Evolutionary conservation across 2,797 vertebrate genomes (phyloP).

Genomic region (Oophaga sylvatica): DNA sequence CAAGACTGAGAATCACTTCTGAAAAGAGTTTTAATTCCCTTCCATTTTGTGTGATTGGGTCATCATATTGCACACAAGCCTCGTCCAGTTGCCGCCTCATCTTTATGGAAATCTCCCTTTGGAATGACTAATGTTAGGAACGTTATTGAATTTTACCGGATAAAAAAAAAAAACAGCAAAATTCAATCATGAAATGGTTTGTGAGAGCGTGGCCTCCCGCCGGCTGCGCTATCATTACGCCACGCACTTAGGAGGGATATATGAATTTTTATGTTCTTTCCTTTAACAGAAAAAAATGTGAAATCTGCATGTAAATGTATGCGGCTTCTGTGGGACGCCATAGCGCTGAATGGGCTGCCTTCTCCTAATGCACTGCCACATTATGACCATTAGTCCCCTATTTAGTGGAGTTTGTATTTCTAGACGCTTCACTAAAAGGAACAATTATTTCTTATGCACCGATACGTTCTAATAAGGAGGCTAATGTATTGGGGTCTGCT

Average conservation of each 20-base stretch:
- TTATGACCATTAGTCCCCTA: conserved; percentile 68
- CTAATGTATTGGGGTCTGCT: neutral
- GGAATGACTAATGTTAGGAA: conserved; percentile 14
- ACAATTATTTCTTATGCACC: conserved; percentile 66
- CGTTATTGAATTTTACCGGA: conserved; percentile 21
- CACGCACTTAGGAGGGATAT: neutral
- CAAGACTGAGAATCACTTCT: neutral
- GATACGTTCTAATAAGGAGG: conserved; percentile 51
- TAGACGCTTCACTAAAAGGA: conserved; percentile 61
- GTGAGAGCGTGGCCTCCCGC: neutral
- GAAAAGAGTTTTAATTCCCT: neutral
- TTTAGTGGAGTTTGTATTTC: conserved; percentile 43
- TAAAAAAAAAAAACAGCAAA: neutral
- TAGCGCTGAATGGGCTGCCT: conserved; percentile 64
- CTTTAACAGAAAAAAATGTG: conserved; percentile 58
- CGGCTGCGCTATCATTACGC: neutral
- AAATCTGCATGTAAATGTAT: conserved; percentile 73
- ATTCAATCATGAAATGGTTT: conserved; percentile 28
- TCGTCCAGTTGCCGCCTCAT: neutral
- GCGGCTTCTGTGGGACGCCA: conserved; percentile 65
- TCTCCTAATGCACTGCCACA: conserved; percentile 72
- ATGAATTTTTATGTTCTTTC: conserved; percentile 11
- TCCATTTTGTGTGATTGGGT: neutral
- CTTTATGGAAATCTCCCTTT: conserved; percentile 18
- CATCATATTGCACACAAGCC: neutral